Conservation (phyloP, 2,888 invertebrate species). For the Spatulosminthurus flaviceps region DNA sequence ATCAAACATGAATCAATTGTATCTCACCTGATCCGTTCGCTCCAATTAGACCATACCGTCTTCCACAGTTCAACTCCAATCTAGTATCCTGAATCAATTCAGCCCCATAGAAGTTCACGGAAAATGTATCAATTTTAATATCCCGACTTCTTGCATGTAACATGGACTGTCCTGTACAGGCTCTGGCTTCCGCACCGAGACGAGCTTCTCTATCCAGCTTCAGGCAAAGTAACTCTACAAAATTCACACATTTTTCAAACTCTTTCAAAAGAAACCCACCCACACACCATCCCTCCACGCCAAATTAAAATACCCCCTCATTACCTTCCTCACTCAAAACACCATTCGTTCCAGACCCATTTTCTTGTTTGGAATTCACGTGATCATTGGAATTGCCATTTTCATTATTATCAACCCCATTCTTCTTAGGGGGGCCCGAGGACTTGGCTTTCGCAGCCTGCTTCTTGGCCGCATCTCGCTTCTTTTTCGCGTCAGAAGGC, state of each 20-base stretch:
- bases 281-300: neutral
- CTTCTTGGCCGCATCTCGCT: conserved; percentile 96
- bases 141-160: conserved; percentile 96
- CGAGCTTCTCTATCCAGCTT: conserved; percentile 90
- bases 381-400: conserved; percentile 12
- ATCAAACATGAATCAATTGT: too few relatives aligned
- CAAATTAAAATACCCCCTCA: conserved; percentile 24
- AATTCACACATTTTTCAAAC: neutral
- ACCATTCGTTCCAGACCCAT: conserved; percentile 52
- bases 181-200: conserved; percentile 90
- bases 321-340: conserved; percentile 79
- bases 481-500: conserved; percentile 99
- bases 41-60: conserved; percentile 95
- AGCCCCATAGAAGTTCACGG: conserved; percentile 97
- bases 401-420: conserved; percentile 67
- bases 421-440: conserved; percentile 64
- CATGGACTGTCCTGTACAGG: conserved; percentile 93
- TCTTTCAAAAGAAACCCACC: neutral
- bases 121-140: conserved; percentile 94
- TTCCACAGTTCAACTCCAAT: conserved; percentile 95
- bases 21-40: conserved; percentile 95
- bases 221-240: conserved; percentile 81
- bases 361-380: conserved; percentile 11
- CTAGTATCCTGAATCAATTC: conserved; percentile 95
- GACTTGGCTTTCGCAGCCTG: conserved; percentile 81